A percentile compares a stretch with the other conserved stretches of the same genome.
Conservation (phyloP, 2,888 invertebrate genomes). For the Leistus spinibarbis region DNA sequence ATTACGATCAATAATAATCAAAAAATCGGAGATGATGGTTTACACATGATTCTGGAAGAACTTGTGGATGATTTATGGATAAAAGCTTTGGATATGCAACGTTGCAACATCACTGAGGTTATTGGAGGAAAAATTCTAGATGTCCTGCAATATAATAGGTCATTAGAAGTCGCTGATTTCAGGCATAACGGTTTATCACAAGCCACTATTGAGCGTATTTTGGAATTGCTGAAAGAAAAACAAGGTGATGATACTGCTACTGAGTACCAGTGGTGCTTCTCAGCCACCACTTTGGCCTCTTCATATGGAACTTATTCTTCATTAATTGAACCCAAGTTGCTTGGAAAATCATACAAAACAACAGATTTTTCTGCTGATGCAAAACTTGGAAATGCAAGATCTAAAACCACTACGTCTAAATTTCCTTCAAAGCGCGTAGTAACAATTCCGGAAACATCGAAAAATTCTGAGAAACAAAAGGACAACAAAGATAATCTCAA, state of each 20-base stretch:
- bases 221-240: conserved; percentile 51
- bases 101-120: conserved; percentile 72
- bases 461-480: conserved; percentile 34
- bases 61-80: conserved; percentile 81
- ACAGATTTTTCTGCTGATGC: not conserved
- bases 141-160: conserved; percentile 67
- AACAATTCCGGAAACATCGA: conserved; percentile 43
- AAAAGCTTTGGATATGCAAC: conserved; percentile 77
- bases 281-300: conserved; percentile 42
- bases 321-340: conserved; percentile 39
- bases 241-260: conserved; percentile 47
- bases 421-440: conserved; percentile 40
- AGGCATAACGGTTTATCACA: conserved; percentile 61
- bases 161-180: conserved; percentile 72
- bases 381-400: not conserved
- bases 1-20: conserved; percentile 74
- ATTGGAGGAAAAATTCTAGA: conserved; percentile 64
- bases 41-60: conserved; percentile 67
- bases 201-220: conserved; percentile 50
- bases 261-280: conserved; percentile 52
- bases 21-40: conserved; percentile 69
- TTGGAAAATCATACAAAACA: conserved; percentile 46
- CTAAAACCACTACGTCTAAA: conserved; percentile 4
- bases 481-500: conserved; percentile 30
- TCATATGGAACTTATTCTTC: conserved; percentile 37